Percentiles rank a stretch among this genome's conserved stretches.
Conservation (phyloP, 2,113 vertebrate species). For the Stigmatopora argus region DNA sequence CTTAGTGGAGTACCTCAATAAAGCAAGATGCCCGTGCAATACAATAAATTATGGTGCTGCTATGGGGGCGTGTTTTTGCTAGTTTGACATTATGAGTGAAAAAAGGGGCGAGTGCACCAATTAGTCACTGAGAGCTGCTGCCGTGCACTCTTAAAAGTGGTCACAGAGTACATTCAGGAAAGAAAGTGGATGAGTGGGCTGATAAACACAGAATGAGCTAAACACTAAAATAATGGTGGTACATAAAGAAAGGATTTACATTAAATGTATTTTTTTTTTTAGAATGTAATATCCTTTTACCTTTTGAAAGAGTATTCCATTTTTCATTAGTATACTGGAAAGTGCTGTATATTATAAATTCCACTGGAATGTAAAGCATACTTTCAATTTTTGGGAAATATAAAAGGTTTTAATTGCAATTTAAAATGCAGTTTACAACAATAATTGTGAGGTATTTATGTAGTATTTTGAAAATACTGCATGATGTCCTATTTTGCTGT, state of each 20-base stretch:
- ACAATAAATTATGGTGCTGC: slow-evolving; percentile 42
- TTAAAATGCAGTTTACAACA: too few relatives aligned
- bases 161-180: slow-evolving; percentile 22
- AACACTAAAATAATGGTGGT: slow-evolving; percentile 19
- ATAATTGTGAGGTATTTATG: not conserved
- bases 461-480: not conserved
- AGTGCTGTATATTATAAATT: too few relatives aligned
- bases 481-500: not conserved
- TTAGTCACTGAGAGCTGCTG: slow-evolving; percentile 57
- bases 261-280: too few relatives aligned
- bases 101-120: slow-evolving; percentile 46
- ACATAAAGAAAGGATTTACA: slow-evolving; percentile 10
- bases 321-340: too few relatives aligned
- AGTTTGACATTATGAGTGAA: slow-evolving; percentile 49
- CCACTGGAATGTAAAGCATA: too few relatives aligned
- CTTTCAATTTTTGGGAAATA: too few relatives aligned
- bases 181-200: slow-evolving; percentile 42
- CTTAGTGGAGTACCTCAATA: slow-evolving; percentile 16
- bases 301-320: too few relatives aligned
- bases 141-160: slow-evolving; percentile 41
- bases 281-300: too few relatives aligned
- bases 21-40: slow-evolving; percentile 35
- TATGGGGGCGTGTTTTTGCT: slow-evolving; percentile 54
- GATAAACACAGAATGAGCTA: slow-evolving; percentile 26
- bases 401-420: too few relatives aligned